Base-by-base conservation (phyloP, 2,113 vertebrate genomes). In the Cyanistes caeruleus region DNA sequence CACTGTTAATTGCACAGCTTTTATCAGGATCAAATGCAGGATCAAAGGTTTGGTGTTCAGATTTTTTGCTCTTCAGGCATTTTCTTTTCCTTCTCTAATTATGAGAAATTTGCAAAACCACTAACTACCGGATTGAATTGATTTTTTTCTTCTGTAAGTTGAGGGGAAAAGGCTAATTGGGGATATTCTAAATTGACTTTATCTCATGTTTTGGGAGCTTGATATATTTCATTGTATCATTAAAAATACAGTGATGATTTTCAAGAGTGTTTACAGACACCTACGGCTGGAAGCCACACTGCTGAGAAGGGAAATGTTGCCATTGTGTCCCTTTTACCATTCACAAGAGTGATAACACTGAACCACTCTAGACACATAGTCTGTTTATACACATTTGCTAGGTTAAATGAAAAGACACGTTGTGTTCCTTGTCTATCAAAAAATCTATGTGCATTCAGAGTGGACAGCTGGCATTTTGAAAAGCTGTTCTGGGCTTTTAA, bases 1-100 rank as follows among this genome's bases (percentile, higher is more conserved):
- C 76, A 59, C 35, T 84, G 49, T 37, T 93, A 69, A 94, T 82
- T 91, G 86, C 83, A 86, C 20, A 84, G 37, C 28, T 95, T 79
- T 39, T 39, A 39, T 39, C 39, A 75, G 17, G 78, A 85, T 69
- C 72, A 95, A 89, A 93, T 84, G 56, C 65, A 77, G 43, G 37
- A 77, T 53, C 89, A 82, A 79, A 77, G 21, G 46, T 83, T 73
- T 90, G 80, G 58, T 77, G 56, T 56, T 95, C 86, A 13, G 21
- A 86, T 91, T 89, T 96, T 83, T 74, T 95, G 22, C 21, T 89
- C 83, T 81, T 91, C 53, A 58, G 65, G 59, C 62, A 95, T 77
- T 78, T 92, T 94, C 52, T 60, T 89, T 92, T 79, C 37, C 46
- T 89, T 91, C 65, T 55, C 15, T 72, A 41, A 48, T 87, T 55